Conservation (phyloP, 2,113 vertebrate genomes). For the Silurus glanis region DNA sequence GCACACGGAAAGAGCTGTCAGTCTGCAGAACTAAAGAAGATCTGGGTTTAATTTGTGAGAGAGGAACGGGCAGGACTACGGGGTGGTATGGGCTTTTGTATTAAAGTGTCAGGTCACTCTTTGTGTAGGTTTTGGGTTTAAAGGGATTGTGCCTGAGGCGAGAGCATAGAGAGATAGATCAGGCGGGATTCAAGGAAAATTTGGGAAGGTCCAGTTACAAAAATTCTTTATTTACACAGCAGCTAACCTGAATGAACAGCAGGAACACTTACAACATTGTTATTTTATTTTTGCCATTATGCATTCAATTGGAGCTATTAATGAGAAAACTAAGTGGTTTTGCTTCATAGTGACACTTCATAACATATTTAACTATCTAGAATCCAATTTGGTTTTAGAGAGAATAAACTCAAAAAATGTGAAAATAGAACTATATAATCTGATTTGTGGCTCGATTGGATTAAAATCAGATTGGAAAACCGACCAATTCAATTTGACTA, state of each 20-base stretch:
- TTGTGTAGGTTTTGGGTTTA: conserved; percentile 26
- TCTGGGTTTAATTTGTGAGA: conserved; percentile 72
- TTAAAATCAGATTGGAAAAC: too few relatives aligned
- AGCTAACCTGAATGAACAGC: background rate
- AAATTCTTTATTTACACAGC: background rate
- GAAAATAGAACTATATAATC: too few relatives aligned
- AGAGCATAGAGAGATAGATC: background rate
- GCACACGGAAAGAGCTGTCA: conserved; percentile 71
- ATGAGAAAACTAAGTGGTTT: background rate
- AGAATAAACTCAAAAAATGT: too few relatives aligned
- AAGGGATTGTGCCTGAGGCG: conserved; percentile 15
- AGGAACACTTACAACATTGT: background rate
- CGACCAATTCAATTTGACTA: too few relatives aligned
- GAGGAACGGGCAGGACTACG: conserved; percentile 61
- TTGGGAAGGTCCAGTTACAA: background rate
- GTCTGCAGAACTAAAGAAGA: conserved; percentile 65
- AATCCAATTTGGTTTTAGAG: too few relatives aligned
- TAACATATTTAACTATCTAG: background rate
- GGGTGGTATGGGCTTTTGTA: conserved; percentile 50
- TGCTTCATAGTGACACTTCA: background rate
- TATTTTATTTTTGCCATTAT: background rate
- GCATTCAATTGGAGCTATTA: background rate
- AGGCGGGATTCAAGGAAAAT: background rate
- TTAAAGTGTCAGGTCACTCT: conserved; percentile 27
- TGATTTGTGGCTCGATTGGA: too few relatives aligned